These are phyloP conservation scores for Prietella phreatophila DNA, from an alignment of 2,113 vertebrate genomes.

Conservation along the genomic window DNA sequence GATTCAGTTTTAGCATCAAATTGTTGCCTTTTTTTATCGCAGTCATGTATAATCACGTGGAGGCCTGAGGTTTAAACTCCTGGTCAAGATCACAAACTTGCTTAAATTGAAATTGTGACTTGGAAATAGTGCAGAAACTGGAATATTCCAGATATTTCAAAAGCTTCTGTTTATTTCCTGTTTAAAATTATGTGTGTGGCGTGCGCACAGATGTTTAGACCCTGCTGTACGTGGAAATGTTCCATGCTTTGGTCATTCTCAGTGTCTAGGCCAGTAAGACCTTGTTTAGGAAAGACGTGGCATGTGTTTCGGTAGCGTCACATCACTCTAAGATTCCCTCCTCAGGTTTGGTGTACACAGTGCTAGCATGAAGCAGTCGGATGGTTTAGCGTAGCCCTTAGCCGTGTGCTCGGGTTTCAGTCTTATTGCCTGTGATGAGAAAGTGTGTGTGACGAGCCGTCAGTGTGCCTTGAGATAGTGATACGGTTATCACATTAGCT, in stretches of 20 bases:
- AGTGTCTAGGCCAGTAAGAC: background rate
- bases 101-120: background rate
- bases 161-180: background rate
- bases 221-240: background rate
- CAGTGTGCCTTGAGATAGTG: conserved; percentile 51
- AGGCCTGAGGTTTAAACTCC: no score
- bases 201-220: background rate
- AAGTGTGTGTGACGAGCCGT: conserved; percentile 64
- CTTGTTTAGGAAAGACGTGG: background rate
- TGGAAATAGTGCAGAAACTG: background rate
- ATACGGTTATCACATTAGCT: conserved; percentile 56
- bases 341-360: background rate
- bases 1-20: background rate
- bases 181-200: no score
- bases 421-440: conserved; percentile 61
- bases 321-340: background rate
- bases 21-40: background rate
- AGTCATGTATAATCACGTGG: background rate
- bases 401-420: conserved; percentile 17
- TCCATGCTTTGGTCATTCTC: background rate
- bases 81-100: background rate
- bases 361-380: background rate
- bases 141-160: no score
- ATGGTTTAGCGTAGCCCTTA: background rate
- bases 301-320: background rate